A percentile compares a stretch with the other conserved stretches of the same genome.
Evolutionary conservation across 2,797 vertebrate genomes (phyloP).

Genomic region (Dendrocincla fuliginosa): DNA sequence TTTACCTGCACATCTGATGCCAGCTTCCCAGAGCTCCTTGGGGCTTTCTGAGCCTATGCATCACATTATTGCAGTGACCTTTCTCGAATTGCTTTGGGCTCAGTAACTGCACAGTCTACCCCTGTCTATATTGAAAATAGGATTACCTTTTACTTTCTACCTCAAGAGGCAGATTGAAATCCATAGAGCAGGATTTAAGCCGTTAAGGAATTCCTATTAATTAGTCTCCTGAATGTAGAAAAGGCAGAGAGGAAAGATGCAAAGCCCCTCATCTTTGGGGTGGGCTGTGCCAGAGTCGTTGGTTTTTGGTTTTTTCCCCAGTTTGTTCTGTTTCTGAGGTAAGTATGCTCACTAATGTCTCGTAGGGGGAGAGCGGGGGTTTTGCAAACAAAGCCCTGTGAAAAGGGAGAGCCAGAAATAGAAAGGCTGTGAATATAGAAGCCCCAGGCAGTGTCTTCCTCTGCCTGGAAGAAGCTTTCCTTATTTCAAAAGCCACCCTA

Average conservation of each 20-base stretch:
- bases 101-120: background rate
- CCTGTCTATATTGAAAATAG: background rate
- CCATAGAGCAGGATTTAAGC: background rate
- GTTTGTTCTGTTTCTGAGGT: background rate
- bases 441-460: slow-evolving; percentile 28
- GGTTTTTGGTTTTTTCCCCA: background rate
- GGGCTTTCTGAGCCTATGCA: background rate
- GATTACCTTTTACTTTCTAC: slow-evolving; percentile 6
- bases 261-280: background rate
- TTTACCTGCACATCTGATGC: background rate
- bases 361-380: background rate
- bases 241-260: background rate
- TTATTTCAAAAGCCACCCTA: slow-evolving; percentile 22
- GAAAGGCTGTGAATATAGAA: slow-evolving; percentile 48
- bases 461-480: slow-evolving; percentile 47
- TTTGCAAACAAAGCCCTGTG: slow-evolving; percentile 42
- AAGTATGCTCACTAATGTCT: background rate
- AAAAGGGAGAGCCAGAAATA: slow-evolving; percentile 51
- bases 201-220: background rate
- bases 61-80: background rate
- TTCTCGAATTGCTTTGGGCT: background rate
- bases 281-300: background rate
- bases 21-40: background rate
- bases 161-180: background rate
- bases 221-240: background rate